Percentiles rank a stretch among this genome's conserved stretches.
phyloP scores from a whole-genome alignment of 2,888 invertebrate species.

The Drosophila picticornis region DNA sequence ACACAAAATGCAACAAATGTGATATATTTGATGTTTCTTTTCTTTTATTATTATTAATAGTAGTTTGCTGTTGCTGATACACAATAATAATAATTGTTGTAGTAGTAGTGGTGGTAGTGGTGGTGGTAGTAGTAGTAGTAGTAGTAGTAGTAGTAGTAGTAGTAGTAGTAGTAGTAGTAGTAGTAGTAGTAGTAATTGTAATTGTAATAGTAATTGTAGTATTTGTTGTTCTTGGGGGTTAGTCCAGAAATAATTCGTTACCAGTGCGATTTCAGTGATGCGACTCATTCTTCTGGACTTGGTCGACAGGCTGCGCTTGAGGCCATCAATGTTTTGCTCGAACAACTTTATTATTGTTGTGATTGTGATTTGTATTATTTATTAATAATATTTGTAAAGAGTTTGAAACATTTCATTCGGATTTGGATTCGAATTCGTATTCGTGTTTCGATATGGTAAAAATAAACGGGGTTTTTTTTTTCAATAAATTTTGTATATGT shows the following conservation, averaged over 20 bases:
- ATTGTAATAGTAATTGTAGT: conserved; percentile 21
- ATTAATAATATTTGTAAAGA: conserved; percentile 47
- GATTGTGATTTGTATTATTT: conserved; percentile 59
- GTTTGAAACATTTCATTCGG: conserved; percentile 17
- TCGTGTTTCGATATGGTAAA: conserved; percentile 32
- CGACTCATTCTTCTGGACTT: conserved; percentile 92
- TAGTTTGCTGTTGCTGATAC: conserved; percentile 17
- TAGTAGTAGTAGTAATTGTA: conserved; percentile 24
- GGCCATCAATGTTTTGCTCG: conserved; percentile 94
- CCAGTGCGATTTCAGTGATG: conserved; percentile 93
- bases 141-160: conserved; percentile 18
- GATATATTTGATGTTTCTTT: conserved; percentile 17
- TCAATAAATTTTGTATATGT: conserved; percentile 50
- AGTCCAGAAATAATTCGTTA: conserved; percentile 87
- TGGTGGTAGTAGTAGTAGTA: too few relatives aligned
- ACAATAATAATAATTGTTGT: conserved; percentile 8
- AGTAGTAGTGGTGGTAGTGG: too few relatives aligned
- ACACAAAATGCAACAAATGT: conserved; percentile 53
- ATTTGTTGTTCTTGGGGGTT: conserved; percentile 56
- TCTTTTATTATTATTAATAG: conserved; percentile 25
- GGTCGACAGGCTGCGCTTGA: conserved; percentile 92
- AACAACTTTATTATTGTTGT: conserved; percentile 87
- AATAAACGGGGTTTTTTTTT: conserved; percentile 25
- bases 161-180: conserved; percentile 15
- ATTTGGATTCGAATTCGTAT: conserved; percentile 19